Conservation (phyloP, 2,888 invertebrate genomes). For the Brachyopa scutellaris region DNA sequence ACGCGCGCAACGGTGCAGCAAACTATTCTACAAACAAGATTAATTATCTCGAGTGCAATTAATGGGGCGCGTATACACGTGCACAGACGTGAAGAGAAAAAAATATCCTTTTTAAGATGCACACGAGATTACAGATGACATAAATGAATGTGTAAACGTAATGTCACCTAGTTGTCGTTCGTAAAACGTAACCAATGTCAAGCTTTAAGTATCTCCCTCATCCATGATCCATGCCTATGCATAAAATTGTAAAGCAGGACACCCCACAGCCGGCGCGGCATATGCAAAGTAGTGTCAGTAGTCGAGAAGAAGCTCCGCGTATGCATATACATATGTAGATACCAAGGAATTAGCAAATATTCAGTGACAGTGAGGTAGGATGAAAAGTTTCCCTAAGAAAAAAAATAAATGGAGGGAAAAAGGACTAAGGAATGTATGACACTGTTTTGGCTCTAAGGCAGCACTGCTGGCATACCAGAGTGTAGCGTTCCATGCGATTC, state of each 20-base stretch:
- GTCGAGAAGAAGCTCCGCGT: neutral
- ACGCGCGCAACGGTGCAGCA: slow-evolving; percentile 22
- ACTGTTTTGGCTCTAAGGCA: slow-evolving; percentile 61
- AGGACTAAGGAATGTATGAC: slow-evolving; percentile 55
- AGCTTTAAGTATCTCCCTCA: slow-evolving; percentile 51
- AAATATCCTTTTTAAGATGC: slow-evolving; percentile 15
- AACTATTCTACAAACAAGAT: slow-evolving; percentile 55
- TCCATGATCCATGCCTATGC: slow-evolving; percentile 42
- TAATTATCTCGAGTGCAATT: slow-evolving; percentile 67
- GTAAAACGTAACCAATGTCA: slow-evolving; percentile 70
- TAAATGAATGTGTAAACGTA: slow-evolving; percentile 27
- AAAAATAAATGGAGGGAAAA: neutral
- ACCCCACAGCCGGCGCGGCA: slow-evolving; percentile 21
- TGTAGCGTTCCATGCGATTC: slow-evolving; percentile 29
- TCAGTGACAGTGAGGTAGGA: slow-evolving; percentile 47
- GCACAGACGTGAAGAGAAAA: neutral
- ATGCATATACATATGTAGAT: neutral
- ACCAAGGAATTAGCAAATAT: slow-evolving; percentile 48
- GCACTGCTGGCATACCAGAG: neutral
- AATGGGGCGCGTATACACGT: slow-evolving; percentile 23
- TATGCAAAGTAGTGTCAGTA: slow-evolving; percentile 65
- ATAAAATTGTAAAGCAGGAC: slow-evolving; percentile 46
- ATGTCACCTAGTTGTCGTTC: slow-evolving; percentile 35
- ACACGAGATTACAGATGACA: slow-evolving; percentile 9
- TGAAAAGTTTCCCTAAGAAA: slow-evolving; percentile 37